A percentile compares a stretch with the other conserved stretches of the same genome.
Evolutionary conservation across 2,113 vertebrate species (phyloP).

Genomic region (Rhinolophus ferrumequinum): DNA sequence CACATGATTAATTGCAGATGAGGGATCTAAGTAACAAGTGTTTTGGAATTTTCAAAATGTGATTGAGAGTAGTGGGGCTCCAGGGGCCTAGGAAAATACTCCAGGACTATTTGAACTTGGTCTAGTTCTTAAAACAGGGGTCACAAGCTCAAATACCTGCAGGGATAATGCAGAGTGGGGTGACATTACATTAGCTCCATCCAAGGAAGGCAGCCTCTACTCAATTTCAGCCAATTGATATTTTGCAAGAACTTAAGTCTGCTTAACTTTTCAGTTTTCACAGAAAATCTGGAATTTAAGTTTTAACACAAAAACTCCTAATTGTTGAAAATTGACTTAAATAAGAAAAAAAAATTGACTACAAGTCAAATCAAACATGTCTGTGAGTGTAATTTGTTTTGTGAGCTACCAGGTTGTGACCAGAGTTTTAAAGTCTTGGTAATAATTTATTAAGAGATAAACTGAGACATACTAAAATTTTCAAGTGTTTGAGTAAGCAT

Average conservation of each 20-base stretch:
- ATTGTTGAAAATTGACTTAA: not conserved
- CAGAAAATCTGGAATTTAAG: not conserved
- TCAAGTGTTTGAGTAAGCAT: not conserved
- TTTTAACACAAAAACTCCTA: not conserved
- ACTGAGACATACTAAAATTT: not conserved
- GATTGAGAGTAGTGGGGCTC: not conserved
- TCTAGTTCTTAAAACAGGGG: slow-evolving; percentile 24
- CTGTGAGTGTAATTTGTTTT: not conserved
- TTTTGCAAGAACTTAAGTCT: not conserved
- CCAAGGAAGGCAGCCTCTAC: slow-evolving; percentile 57
- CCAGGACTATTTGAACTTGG: not conserved
- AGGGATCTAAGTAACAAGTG: slow-evolving; percentile 11
- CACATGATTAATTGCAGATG: not conserved
- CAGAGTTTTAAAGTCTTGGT: not conserved
- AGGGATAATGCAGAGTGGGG: not conserved
- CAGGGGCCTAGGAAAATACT: not conserved
- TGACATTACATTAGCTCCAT: not conserved
- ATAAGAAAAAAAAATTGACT: not conserved
- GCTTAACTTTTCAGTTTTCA: slow-evolving; percentile 38
- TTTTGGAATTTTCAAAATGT: not conserved
- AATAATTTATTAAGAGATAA: not conserved
- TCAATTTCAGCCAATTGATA: not conserved
- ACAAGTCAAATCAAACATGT: slow-evolving; percentile 9
- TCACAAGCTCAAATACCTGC: not conserved
- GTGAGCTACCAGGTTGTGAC: not conserved